Evolutionary conservation across 2,797 vertebrate genomes (phyloP).

Genomic region (Avahi laniger): DNA sequence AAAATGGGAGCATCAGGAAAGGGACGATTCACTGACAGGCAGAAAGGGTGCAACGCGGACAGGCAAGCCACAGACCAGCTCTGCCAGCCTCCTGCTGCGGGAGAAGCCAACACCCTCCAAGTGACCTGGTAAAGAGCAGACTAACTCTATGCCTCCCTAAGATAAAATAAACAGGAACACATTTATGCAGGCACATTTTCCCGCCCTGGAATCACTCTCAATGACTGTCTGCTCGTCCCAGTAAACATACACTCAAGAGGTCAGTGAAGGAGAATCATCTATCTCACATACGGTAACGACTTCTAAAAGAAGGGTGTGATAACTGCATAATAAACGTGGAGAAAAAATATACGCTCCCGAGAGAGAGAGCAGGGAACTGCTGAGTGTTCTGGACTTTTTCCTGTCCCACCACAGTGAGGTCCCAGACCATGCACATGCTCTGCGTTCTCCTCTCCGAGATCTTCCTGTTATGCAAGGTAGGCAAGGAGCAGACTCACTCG

Average conservation of each 20-base stretch:
- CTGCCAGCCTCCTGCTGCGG: not conserved
- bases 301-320: not conserved
- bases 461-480: conserved; percentile 41
- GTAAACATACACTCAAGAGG: not conserved
- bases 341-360: not conserved
- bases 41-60: not conserved
- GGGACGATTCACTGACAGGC: not conserved
- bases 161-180: not conserved
- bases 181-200: not conserved
- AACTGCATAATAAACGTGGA: not conserved
- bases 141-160: not conserved
- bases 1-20: not conserved
- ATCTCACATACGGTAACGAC: not conserved
- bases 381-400: not conserved
- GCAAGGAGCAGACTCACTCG: conserved; percentile 90
- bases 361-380: not conserved
- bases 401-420: conserved; percentile 47
- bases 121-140: not conserved
- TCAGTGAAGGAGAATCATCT: not conserved
- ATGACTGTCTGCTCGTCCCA: not conserved
- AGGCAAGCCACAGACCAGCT: not conserved
- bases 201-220: not conserved
- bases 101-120: not conserved
- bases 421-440: conserved; percentile 78
- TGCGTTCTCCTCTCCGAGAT: not conserved